Percentiles rank a stretch among this genome's conserved stretches.
phyloP scores from a whole-genome alignment of 2,888 invertebrate genomes.

The Lasioglossum calceatum region DNA sequence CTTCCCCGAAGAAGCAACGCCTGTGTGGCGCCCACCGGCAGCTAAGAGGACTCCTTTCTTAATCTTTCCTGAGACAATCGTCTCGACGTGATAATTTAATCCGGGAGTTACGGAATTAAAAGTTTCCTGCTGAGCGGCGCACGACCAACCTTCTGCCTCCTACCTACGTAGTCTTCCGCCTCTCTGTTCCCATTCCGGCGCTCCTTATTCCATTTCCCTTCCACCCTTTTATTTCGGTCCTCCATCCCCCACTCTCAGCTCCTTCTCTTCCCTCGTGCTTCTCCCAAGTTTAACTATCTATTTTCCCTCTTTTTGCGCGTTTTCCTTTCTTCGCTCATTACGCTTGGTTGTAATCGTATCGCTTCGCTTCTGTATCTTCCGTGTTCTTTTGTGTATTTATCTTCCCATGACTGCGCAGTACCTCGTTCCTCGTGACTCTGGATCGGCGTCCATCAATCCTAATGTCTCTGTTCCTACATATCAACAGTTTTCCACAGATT shows the following conservation, averaged over 20 bases:
- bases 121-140: conserved; percentile 81
- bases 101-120: conserved; percentile 83
- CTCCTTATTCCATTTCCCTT: conserved; percentile 5
- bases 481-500: background rate
- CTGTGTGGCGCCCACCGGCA: conserved; percentile 56
- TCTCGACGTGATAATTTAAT: conserved; percentile 83
- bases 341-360: conserved; percentile 15
- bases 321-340: conserved; percentile 11
- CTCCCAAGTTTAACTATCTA: conserved; percentile 30
- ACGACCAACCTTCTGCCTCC: conserved; percentile 58
- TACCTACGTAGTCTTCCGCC: conserved; percentile 28
- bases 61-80: conserved; percentile 82
- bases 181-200: conserved; percentile 20
- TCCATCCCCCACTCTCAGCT: background rate
- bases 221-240: conserved; percentile 3
- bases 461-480: background rate
- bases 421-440: background rate
- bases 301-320: conserved; percentile 23
- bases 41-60: conserved; percentile 74
- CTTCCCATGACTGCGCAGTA: background rate
- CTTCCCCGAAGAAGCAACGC: conserved; percentile 55
- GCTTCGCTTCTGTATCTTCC: background rate
- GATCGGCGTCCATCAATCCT: background rate
- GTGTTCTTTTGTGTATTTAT: background rate
- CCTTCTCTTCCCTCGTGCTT: background rate